phyloP scores from a whole-genome alignment of 1,140 invertebrate genomes.

The Hypothenemus hampei region DNA sequence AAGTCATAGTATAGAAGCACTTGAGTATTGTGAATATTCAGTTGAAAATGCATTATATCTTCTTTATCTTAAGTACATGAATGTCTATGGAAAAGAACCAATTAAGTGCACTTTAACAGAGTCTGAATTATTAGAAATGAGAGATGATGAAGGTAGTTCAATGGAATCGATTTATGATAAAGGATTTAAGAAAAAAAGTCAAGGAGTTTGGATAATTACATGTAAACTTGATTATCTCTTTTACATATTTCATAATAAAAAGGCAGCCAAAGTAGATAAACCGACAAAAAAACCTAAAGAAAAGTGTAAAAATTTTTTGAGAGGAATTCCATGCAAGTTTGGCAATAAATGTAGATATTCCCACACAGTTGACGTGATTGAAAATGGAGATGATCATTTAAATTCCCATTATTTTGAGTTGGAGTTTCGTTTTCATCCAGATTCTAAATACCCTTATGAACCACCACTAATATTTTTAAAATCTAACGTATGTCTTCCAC shows the following conservation, averaged over 20 bases:
- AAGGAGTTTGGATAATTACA: slow-evolving; percentile 62
- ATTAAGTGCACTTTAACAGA: slow-evolving; percentile 44
- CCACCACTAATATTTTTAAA: slow-evolving; percentile 64
- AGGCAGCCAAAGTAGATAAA: slow-evolving; percentile 30
- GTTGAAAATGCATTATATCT: slow-evolving; percentile 63
- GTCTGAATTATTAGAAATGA: slow-evolving; percentile 57
- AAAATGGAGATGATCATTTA: slow-evolving; percentile 40
- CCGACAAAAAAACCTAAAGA: slow-evolving; percentile 51
- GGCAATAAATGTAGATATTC: slow-evolving; percentile 65
- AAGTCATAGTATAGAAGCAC: slow-evolving; percentile 66
- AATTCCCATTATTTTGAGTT: slow-evolving; percentile 53
- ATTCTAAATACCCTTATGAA: slow-evolving; percentile 66
- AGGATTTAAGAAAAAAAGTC: slow-evolving; percentile 60
- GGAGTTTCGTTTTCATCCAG: slow-evolving; percentile 67
- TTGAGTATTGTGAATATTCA: slow-evolving; percentile 57
- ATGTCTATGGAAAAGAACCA: slow-evolving; percentile 43
- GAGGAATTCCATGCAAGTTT: slow-evolving; percentile 62
- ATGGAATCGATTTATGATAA: slow-evolving; percentile 69
- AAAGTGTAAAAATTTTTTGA: slow-evolving; percentile 61
- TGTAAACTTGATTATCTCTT: slow-evolving; percentile 63
- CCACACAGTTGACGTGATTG: slow-evolving; percentile 53
- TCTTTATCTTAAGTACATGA: slow-evolving; percentile 64
- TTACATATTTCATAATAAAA: slow-evolving; percentile 54
- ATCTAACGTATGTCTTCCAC: slow-evolving; percentile 54
- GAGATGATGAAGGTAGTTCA: slow-evolving; percentile 63